Conservation (phyloP, 2,888 invertebrate genomes). For the Machimus atricapillus region DNA sequence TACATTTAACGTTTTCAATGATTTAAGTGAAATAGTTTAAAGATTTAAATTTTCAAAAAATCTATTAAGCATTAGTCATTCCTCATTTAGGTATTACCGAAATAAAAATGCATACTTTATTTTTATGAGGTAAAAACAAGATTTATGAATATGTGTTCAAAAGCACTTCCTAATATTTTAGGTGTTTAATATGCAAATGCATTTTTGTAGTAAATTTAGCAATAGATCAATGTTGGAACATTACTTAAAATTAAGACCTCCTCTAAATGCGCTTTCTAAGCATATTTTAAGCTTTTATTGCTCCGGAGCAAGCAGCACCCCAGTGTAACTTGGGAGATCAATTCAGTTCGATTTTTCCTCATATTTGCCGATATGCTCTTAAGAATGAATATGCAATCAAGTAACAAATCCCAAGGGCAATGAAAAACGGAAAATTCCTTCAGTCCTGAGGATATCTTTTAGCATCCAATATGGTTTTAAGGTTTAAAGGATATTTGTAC, state of each 20-base stretch:
- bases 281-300: neutral
- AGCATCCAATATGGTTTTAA: neutral
- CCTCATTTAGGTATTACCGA: too few species aligned
- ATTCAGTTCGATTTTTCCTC: neutral
- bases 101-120: neutral
- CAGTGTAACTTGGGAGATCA: neutral
- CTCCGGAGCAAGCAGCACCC: neutral
- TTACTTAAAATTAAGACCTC: neutral
- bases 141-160: neutral
- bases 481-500: neutral
- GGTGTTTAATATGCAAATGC: neutral
- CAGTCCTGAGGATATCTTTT: neutral
- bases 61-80: too few species aligned
- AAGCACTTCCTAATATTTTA: neutral
- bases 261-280: neutral
- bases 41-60: too few species aligned
- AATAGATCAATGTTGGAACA: neutral
- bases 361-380: neutral
- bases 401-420: neutral
- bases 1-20: neutral
- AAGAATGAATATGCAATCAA: neutral
- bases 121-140: neutral
- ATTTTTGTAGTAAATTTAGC: neutral
- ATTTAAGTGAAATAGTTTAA: neutral
- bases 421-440: neutral